Evolutionary conservation across 2,113 vertebrate genomes (phyloP).

Genomic region (Ciconia maguari): DNA sequence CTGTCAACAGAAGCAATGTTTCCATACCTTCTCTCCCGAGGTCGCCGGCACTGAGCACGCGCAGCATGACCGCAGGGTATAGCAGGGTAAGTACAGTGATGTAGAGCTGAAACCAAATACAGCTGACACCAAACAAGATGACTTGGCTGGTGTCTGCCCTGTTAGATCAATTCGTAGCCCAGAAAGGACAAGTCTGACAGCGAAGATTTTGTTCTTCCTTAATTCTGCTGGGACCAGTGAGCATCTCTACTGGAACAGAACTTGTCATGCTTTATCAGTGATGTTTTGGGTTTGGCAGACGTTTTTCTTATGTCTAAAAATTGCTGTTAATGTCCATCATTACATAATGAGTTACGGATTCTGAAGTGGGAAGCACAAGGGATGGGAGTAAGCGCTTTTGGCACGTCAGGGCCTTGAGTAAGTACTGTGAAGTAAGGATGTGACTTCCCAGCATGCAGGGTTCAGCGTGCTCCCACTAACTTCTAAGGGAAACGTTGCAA

Average conservation of each 20-base stretch:
- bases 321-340: background rate
- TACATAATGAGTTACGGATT: background rate
- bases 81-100: slow-evolving; percentile 72
- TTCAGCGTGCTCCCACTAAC: background rate
- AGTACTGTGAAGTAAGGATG: background rate
- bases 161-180: accelerated
- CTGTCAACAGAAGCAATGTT: background rate
- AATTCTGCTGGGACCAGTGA: background rate
- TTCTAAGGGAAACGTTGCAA: background rate
- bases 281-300: background rate
- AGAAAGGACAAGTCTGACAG: background rate
- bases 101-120: background rate
- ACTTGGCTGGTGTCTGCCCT: background rate
- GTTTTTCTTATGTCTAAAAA: background rate
- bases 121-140: background rate
- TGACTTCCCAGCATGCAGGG: background rate
- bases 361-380: background rate
- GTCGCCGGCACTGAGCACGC: slow-evolving; percentile 55
- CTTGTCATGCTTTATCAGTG: background rate
- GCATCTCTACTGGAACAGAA: background rate
- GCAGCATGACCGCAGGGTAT: slow-evolving; percentile 34
- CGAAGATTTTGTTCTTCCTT: background rate
- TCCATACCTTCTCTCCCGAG: slow-evolving; percentile 46
- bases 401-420: background rate
- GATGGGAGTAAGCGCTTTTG: background rate